Percentiles rank a stretch among this genome's conserved stretches.
These are phyloP conservation scores for Autographa gamma DNA, from an alignment of 2,888 invertebrate genomes.

Conservation along the genomic window DNA sequence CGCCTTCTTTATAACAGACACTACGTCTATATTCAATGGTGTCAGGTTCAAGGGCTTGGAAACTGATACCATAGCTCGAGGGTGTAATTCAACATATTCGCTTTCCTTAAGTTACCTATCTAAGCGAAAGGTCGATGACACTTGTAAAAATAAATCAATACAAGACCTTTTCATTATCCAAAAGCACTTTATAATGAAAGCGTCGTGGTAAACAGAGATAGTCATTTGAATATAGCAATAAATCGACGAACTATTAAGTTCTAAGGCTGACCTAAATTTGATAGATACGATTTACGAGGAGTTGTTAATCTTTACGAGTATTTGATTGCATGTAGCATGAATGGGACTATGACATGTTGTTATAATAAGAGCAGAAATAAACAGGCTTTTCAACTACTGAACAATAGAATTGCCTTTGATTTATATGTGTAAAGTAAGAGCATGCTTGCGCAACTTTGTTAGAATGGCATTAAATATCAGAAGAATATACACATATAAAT, in stretches of 20 bases:
- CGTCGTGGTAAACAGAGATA: slow-evolving; percentile 17
- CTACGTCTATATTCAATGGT: background rate
- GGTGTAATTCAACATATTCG: background rate
- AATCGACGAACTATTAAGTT: slow-evolving; percentile 26
- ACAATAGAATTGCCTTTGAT: background rate
- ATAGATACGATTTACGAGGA: slow-evolving; percentile 41
- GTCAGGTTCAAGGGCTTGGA: slow-evolving; percentile 1
- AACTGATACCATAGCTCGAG: background rate
- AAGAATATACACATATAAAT: no score
- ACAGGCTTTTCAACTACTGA: background rate
- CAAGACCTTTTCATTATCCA: background rate
- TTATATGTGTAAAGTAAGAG: background rate
- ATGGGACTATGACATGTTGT: slow-evolving; percentile 28
- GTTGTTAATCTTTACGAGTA: slow-evolving; percentile 40
- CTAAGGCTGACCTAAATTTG: slow-evolving; percentile 50
- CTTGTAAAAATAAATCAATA: background rate
- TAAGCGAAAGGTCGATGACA: background rate
- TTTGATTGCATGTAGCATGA: slow-evolving; percentile 35
- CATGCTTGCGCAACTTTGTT: background rate
- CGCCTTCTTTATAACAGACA: background rate
- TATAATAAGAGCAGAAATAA: slow-evolving; percentile 2
- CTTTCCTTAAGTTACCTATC: background rate
- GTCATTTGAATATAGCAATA: slow-evolving; percentile 34
- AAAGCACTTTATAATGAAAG: slow-evolving; percentile 20
- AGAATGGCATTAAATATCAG: background rate